A percentile compares a stretch with the other conserved stretches of the same genome.
Conservation (phyloP, 2,888 invertebrate species). For the Dynastes tityus region DNA sequence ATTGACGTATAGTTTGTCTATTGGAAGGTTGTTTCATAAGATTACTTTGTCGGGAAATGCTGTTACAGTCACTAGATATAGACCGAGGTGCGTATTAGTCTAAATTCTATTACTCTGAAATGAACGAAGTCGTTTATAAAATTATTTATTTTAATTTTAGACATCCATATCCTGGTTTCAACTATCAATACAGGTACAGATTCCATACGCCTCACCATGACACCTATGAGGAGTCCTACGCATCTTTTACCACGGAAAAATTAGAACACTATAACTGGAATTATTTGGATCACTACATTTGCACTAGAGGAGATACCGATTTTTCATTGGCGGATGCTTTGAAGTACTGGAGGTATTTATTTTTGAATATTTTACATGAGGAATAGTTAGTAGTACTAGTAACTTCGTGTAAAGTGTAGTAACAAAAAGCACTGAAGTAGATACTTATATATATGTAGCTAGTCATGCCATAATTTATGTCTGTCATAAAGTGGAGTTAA, state of each 20-base stretch:
- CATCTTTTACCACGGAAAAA: slow-evolving; percentile 94
- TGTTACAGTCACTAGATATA: slow-evolving; percentile 94
- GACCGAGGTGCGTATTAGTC: slow-evolving; percentile 81
- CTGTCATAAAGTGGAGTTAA: too few species aligned
- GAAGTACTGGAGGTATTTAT: slow-evolving; percentile 68
- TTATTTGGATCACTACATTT: slow-evolving; percentile 97
- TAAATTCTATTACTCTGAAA: too few species aligned
- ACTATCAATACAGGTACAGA: slow-evolving; percentile 92
- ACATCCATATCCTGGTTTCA: slow-evolving; percentile 94
- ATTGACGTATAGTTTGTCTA: slow-evolving; percentile 86
- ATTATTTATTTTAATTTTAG: slow-evolving; percentile 71
- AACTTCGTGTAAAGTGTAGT: too few species aligned
- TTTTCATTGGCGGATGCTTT: slow-evolving; percentile 89
- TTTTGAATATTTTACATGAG: not conserved
- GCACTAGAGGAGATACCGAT: slow-evolving; percentile 94
- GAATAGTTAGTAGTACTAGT: too few species aligned
- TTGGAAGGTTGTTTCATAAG: slow-evolving; percentile 95
- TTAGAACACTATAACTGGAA: slow-evolving; percentile 98
- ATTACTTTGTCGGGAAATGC: slow-evolving; percentile 88
- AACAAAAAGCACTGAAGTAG: too few species aligned
- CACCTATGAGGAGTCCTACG: slow-evolving; percentile 95
- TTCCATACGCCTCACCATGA: slow-evolving; percentile 94
- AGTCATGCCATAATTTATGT: too few species aligned
- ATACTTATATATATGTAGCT: too few species aligned
- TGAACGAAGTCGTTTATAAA: too few species aligned